Conservation (phyloP, 2,888 invertebrate species). For the Rotaria magnacalcarata region DNA sequence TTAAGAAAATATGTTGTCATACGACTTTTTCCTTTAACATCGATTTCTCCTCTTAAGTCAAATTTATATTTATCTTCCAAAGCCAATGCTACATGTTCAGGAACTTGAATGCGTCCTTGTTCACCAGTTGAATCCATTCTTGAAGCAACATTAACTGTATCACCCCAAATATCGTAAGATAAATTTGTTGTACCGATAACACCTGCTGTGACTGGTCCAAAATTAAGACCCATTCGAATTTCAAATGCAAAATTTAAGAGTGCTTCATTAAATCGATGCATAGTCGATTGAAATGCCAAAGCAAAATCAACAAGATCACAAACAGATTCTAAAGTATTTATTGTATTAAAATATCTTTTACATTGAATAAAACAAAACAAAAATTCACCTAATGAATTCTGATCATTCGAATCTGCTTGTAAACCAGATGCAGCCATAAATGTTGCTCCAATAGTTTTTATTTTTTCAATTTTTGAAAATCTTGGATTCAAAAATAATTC, state of each 20-base stretch:
- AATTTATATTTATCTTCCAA: no score
- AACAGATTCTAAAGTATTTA: background rate
- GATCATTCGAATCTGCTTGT: slow-evolving; percentile 65
- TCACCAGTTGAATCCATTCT: slow-evolving; percentile 92
- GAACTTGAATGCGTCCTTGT: slow-evolving; percentile 54
- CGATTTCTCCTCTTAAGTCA: no score
- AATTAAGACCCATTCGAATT: slow-evolving; percentile 74
- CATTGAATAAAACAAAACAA: background rate
- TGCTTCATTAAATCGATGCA: slow-evolving; percentile 49
- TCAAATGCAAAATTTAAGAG: slow-evolving; percentile 59
- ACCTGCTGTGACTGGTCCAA: slow-evolving; percentile 65
- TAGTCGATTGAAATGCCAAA: slow-evolving; percentile 72
- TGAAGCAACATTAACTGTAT: slow-evolving; percentile 92
- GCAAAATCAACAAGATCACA: slow-evolving; percentile 78
- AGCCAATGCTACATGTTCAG: slow-evolving; percentile 52
- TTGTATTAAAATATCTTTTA: background rate
- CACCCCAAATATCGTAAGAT: slow-evolving; percentile 96
- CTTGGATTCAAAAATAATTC: slow-evolving; percentile 77
- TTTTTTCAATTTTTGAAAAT: slow-evolving; percentile 85
- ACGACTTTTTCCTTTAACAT: no score
- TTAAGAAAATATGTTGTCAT: no score
- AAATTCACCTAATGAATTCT: background rate
- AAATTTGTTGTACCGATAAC: slow-evolving; percentile 90
- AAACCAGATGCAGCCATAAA: slow-evolving; percentile 96
- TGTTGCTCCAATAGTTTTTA: slow-evolving; percentile 91